A percentile compares a stretch with the other conserved stretches of the same genome.
These are phyloP conservation scores for Agrilus planipennis DNA, from an alignment of 1,140 invertebrate species.

Conservation along the genomic window DNA sequence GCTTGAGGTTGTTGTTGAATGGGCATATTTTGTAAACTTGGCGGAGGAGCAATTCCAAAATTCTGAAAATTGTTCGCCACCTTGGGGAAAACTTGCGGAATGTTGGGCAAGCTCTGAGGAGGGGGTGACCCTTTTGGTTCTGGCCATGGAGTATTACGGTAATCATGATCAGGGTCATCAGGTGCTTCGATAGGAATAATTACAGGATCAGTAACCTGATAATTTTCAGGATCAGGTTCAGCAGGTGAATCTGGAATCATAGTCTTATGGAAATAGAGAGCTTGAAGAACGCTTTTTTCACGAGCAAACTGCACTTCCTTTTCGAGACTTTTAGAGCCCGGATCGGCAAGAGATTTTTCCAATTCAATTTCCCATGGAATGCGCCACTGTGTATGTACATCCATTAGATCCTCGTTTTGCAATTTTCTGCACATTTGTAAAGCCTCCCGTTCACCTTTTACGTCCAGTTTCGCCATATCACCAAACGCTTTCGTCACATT, in stretches of 20 bases:
- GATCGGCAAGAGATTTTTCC: slow-evolving; percentile 47
- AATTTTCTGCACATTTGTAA: slow-evolving; percentile 65
- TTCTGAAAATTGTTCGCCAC: slow-evolving; percentile 37
- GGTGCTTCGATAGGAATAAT: slow-evolving; percentile 82
- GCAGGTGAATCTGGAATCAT: slow-evolving; percentile 78
- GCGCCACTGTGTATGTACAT: slow-evolving; percentile 61
- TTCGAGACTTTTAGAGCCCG: slow-evolving; percentile 73
- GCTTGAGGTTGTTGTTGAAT: neutral
- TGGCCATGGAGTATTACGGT: slow-evolving; percentile 62
- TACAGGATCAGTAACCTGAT: slow-evolving; percentile 62
- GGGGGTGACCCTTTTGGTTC: slow-evolving; percentile 57
- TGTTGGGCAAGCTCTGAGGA: slow-evolving; percentile 24
- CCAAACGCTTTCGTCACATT: slow-evolving; percentile 87
- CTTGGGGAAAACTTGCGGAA: slow-evolving; percentile 38
- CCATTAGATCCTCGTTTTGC: slow-evolving; percentile 64
- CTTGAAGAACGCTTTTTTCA: slow-evolving; percentile 71
- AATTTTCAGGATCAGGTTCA: slow-evolving; percentile 74
- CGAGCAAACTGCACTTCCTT: slow-evolving; percentile 74
- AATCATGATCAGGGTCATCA: slow-evolving; percentile 64
- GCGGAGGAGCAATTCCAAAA: slow-evolving; percentile 32
- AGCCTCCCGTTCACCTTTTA: slow-evolving; percentile 71
- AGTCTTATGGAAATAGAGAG: slow-evolving; percentile 71
- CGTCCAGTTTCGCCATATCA: slow-evolving; percentile 86
- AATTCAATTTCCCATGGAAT: slow-evolving; percentile 55
- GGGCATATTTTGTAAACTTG: slow-evolving; percentile 27